Percentiles rank a stretch among this genome's conserved stretches.
Conservation (phyloP, 2,888 invertebrate species). For the Hirtodrosophila histrioides region DNA sequence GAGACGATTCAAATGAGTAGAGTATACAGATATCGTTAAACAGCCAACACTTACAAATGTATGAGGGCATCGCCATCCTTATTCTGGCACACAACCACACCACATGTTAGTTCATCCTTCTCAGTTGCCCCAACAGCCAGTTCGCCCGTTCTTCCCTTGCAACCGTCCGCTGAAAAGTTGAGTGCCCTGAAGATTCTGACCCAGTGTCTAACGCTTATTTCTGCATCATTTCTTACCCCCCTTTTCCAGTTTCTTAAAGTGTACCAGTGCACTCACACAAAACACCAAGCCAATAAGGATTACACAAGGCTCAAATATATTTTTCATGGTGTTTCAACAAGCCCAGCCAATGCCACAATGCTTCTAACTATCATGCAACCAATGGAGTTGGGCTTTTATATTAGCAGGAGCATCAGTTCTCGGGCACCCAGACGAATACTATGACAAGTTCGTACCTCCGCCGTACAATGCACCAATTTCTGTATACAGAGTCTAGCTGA, state of each 20-base stretch:
- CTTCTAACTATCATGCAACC: not conserved
- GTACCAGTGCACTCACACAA: conserved; percentile 5
- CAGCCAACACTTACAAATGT: conserved; percentile 27
- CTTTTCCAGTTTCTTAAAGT: not conserved
- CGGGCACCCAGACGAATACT: not conserved
- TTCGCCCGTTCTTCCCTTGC: not conserved
- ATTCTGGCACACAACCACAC: conserved; percentile 27
- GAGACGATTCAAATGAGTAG: too few relatives aligned
- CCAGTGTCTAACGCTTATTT: not conserved
- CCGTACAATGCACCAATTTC: not conserved
- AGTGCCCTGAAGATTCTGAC: not conserved
- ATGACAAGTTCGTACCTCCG: too few relatives aligned
- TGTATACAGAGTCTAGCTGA: not conserved
- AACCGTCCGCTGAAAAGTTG: conserved; percentile 17
- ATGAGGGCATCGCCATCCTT: conserved; percentile 12
- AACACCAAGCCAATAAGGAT: conserved; percentile 15
- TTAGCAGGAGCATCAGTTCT: not conserved
- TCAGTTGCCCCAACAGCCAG: conserved; percentile 17
- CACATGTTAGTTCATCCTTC: conserved; percentile 25
- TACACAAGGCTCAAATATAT: not conserved
- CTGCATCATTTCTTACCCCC: conserved; percentile 1
- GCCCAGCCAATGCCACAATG: conserved; percentile 2
- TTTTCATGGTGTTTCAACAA: conserved; percentile 6
- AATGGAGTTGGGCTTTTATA: conserved; percentile 12
- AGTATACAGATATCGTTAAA: not conserved